Evolutionary conservation across 2,797 vertebrate genomes (phyloP), one percentile per base, ranked within the genome.

Genomic region (Lacerta agilis): DNA sequence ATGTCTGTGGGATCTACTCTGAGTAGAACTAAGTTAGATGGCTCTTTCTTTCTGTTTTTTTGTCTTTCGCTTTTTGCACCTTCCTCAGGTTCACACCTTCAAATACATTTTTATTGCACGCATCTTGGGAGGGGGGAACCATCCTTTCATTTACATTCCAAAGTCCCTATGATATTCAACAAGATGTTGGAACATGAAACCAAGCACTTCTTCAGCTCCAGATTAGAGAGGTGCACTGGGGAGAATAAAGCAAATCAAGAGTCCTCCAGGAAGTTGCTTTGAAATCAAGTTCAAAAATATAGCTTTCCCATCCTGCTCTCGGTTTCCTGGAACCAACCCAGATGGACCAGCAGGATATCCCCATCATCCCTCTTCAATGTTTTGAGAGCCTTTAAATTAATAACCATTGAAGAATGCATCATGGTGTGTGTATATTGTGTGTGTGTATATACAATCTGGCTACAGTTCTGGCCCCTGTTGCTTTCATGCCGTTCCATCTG

Each of bases 371-470:
- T n/a, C 55, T 36, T 80, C 58, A 11, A 80, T 10, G 36, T 61
- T 80, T 80, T 79, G 78, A 79, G 38, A 64, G 79, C 79, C 79
- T 64, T 80, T 64, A 80, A 36, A 25, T 80, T 38, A 58, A 80
- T 64, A 5, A 10, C 33, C 33, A 23, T 36, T 58, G 79, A 36
- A 18, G 33, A 36, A 38, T 38, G 58, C 55, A 64, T 36, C 79
- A 11, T 58, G 78, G 49, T 9, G 78, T 79, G 49, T 36, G 17
- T n/a, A n/a, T 33, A 72, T 36, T 79, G 78, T n/a, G 49, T 79
- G n/a, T n/a, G n/a, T n/a, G n/a, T n/a, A n/a, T n/a, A 45, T 79
- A 33, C 78, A 36, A 58, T 58, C 78, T 10, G 17, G 49, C 78
- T 36, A 17, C 45, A 58, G 5, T 79, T 43, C 5, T 58, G 6